A percentile compares a stretch with the other conserved stretches of the same genome.
Conservation (phyloP, 1,140 invertebrate genomes). For the Sitodiplosis mosellana region DNA sequence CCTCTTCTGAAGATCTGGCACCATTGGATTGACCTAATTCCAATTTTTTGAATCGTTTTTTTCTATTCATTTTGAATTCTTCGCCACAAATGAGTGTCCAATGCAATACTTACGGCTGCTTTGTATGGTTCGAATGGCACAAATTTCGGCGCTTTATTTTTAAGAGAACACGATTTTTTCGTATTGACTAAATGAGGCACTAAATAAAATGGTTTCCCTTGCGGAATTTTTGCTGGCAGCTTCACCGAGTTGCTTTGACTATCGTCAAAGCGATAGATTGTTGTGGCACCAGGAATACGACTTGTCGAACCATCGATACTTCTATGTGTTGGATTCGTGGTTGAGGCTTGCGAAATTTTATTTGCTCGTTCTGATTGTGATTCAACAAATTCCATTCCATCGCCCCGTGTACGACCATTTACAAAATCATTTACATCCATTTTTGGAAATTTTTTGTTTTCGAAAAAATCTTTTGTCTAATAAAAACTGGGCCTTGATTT, state of each 20-base stretch:
- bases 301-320: not conserved
- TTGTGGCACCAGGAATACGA: slow-evolving; percentile 7
- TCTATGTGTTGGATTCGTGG: slow-evolving; percentile 2
- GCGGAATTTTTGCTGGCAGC: slow-evolving; percentile 17
- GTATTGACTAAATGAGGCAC: slow-evolving; percentile 12
- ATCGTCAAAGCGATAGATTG: slow-evolving; percentile 9
- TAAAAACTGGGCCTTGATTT: too few species aligned
- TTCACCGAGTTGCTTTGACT: slow-evolving; percentile 8
- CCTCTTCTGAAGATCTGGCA: slow-evolving; percentile 27
- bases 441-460: too few species aligned
- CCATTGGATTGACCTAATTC: slow-evolving; percentile 38
- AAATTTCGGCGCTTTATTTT: slow-evolving; percentile 61
- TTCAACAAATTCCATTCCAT: slow-evolving; percentile 31
- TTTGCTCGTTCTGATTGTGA: slow-evolving; percentile 2
- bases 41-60: too few species aligned
- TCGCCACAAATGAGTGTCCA: too few species aligned
- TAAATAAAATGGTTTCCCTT: slow-evolving; percentile 17
- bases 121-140: slow-evolving; percentile 79
- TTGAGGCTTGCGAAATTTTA: not conserved
- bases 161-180: slow-evolving; percentile 20
- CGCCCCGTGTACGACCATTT: slow-evolving; percentile 28
- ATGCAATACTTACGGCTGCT: slow-evolving; percentile 37
- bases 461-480: too few species aligned
- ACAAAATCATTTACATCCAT: not conserved
- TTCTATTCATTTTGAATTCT: too few species aligned